Conservation (phyloP, 1,140 invertebrate species). For the Pemphigus obesinymphae region DNA sequence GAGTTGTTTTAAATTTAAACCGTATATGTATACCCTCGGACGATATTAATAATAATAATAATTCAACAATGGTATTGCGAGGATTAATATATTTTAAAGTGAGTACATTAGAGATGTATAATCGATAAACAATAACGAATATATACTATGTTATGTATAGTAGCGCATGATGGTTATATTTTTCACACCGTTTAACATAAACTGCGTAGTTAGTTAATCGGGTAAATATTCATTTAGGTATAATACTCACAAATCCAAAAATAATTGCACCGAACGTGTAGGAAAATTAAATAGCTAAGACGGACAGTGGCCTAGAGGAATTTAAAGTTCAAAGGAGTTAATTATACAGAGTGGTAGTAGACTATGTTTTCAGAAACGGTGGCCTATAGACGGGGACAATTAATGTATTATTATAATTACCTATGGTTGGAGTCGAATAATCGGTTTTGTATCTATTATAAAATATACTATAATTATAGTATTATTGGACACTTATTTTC, state of each 20-base stretch:
- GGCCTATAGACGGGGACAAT: not conserved
- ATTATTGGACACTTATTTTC: slow-evolving; percentile 9
- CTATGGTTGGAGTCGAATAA: slow-evolving; percentile 1
- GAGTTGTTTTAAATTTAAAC: slow-evolving; percentile 13
- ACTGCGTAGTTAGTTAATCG: not conserved
- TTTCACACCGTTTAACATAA: not conserved
- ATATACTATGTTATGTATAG: not conserved
- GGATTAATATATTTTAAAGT: not conserved
- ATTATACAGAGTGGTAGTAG: slow-evolving; percentile 22
- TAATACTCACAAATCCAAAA: not conserved
- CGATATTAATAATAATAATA: not conserved
- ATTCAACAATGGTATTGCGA: not conserved
- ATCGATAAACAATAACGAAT: not conserved
- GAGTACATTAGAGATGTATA: not conserved
- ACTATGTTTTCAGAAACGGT: not conserved
- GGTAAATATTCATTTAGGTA: too few species aligned
- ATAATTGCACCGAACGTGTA: not conserved
- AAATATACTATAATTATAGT: not conserved
- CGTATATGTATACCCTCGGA: not conserved
- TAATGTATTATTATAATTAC: slow-evolving; percentile 22
- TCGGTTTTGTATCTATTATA: not conserved
- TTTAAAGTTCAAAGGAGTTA: slow-evolving; percentile 4
- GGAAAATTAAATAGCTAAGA: not conserved
- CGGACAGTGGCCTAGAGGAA: not conserved
- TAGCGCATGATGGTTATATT: not conserved